These are phyloP conservation scores for Xestia c-nigrum DNA, from an alignment of 2,888 invertebrate genomes.

Conservation along the genomic window DNA sequence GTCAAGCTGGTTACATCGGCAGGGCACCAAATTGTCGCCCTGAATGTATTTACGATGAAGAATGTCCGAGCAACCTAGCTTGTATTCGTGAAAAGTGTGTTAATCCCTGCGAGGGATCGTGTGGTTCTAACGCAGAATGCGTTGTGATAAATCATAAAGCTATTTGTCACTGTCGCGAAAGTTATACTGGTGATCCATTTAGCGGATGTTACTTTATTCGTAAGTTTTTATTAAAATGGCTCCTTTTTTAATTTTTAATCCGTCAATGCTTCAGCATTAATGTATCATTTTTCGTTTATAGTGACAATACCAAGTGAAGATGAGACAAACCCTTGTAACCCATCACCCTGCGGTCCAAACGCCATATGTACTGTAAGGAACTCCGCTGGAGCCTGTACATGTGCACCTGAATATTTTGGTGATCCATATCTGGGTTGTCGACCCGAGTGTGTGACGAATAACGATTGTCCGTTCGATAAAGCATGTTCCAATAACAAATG, in stretches of 20 bases:
- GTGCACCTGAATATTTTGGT: slow-evolving; percentile 95
- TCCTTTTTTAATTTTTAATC: not conserved
- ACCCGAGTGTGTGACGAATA: slow-evolving; percentile 96
- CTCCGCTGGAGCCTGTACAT: slow-evolving; percentile 95
- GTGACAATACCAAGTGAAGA: slow-evolving; percentile 91
- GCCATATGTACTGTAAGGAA: slow-evolving; percentile 95
- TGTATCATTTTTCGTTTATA: slow-evolving; percentile 71
- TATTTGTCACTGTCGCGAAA: slow-evolving; percentile 94
- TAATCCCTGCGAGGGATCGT: slow-evolving; percentile 96
- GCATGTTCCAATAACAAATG: slow-evolving; percentile 97
- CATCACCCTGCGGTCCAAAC: slow-evolving; percentile 96
- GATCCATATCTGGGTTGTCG: slow-evolving; percentile 96
- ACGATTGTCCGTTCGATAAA: slow-evolving; percentile 94
- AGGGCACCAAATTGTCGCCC: slow-evolving; percentile 96
- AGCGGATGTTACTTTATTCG: slow-evolving; percentile 92
- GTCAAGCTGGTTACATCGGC: slow-evolving; percentile 94
- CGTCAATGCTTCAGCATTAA: not conserved
- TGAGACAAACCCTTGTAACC: slow-evolving; percentile 94
- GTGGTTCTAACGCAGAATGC: slow-evolving; percentile 95
- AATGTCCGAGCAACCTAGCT: slow-evolving; percentile 95
- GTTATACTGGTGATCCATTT: slow-evolving; percentile 96
- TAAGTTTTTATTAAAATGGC: slow-evolving; percentile 69
- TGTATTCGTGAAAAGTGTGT: slow-evolving; percentile 95
- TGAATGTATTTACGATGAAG: slow-evolving; percentile 95
- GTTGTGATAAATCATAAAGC: slow-evolving; percentile 96